Evolutionary conservation across 2,797 vertebrate species (phyloP).

Genomic region (Hozukius guyotensis): DNA sequence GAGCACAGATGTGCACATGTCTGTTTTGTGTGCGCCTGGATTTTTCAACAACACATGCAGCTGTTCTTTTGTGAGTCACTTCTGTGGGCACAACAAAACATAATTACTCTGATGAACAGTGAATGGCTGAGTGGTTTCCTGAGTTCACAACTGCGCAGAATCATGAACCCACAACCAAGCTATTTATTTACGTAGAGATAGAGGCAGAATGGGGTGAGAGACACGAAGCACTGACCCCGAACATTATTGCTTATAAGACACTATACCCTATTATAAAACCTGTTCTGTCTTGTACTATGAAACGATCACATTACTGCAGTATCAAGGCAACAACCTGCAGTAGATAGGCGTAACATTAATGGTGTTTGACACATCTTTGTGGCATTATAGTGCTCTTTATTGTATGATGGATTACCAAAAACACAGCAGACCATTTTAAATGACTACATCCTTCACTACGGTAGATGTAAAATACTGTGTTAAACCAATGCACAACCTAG

Average conservation of each 20-base stretch:
- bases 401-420: background rate
- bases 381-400: background rate
- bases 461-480: background rate
- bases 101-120: slow-evolving; percentile 64
- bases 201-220: slow-evolving; percentile 3
- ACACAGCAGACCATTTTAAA: background rate
- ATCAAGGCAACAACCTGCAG: background rate
- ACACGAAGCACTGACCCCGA: slow-evolving; percentile 10
- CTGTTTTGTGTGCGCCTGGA: slow-evolving; percentile 13
- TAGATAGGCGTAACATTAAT: background rate
- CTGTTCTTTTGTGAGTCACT: slow-evolving; percentile 64
- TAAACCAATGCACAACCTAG: background rate
- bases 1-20: slow-evolving; percentile 48
- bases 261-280: slow-evolving; percentile 2
- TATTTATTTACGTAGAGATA: slow-evolving; percentile 46
- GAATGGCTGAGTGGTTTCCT: slow-evolving; percentile 58
- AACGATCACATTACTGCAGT: background rate
- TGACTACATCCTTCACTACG: background rate
- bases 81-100: slow-evolving; percentile 64
- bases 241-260: slow-evolving; percentile 12
- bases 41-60: slow-evolving; percentile 47
- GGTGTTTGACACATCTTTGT: background rate
- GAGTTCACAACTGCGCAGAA: slow-evolving; percentile 49
- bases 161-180: slow-evolving; percentile 33
- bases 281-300: slow-evolving; percentile 8